These are phyloP conservation scores for Chondrilla cf. caribensis DNA, from an alignment of 37 sponge, comb jelly and placozoan species.

Conservation along the genomic window DNA sequence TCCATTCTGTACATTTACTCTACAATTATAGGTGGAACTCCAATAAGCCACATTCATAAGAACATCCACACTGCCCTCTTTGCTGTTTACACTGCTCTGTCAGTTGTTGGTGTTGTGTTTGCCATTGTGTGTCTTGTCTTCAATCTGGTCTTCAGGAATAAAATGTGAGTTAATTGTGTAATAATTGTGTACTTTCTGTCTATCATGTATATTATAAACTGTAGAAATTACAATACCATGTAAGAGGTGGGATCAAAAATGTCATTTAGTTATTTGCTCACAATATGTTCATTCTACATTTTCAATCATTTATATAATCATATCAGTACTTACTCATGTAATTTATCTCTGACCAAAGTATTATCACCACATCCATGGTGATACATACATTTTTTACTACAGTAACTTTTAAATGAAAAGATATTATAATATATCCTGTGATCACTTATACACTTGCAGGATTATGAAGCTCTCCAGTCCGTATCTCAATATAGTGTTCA, in stretches of 20 bases:
- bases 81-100: conserved; percentile 35
- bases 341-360: too few species aligned
- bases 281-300: too few species aligned
- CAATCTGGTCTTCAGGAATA: conserved; percentile 44
- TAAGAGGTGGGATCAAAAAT: conserved; percentile 43
- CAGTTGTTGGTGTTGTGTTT: conserved; percentile 59
- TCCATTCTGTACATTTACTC: too few species aligned
- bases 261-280: too few species aligned
- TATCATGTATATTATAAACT: too few species aligned
- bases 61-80: conserved; percentile 36
- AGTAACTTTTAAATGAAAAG: too few species aligned
- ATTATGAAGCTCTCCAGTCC: conserved; percentile 65
- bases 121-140: conserved; percentile 41
- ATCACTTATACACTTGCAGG: conserved; percentile 35
- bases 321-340: too few species aligned
- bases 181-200: too few species aligned
- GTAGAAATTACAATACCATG: not conserved
- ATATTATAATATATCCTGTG: too few species aligned
- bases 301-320: conserved; percentile 53
- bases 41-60: conserved; percentile 29
- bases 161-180: conserved; percentile 51
- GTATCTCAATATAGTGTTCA: conserved; percentile 54
- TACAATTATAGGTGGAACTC: conserved; percentile 22
- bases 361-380: conserved; percentile 36
- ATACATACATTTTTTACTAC: not conserved